phyloP scores from a whole-genome alignment of 92 coral and sea anemone genomes.

The Epizoanthus stellaris region DNA sequence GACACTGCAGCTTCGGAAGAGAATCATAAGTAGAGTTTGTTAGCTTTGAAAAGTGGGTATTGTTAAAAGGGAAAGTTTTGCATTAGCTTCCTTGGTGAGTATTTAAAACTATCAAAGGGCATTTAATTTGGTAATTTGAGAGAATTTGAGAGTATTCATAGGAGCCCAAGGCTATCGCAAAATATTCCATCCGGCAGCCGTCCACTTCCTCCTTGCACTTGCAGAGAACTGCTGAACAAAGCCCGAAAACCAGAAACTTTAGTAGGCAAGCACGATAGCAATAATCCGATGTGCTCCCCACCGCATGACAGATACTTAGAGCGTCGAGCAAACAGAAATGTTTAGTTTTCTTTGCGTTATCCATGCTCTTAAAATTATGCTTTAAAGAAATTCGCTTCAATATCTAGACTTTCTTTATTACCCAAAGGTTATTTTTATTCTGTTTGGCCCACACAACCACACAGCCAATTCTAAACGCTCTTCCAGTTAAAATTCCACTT shows the following conservation, averaged over 20 bases:
- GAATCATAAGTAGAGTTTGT: slow-evolving; percentile 42
- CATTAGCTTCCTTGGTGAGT: slow-evolving; percentile 72
- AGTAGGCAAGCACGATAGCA: neutral
- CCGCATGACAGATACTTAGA: too few relatives aligned
- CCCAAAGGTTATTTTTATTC: too few relatives aligned
- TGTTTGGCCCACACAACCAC: too few relatives aligned
- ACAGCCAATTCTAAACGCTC: too few relatives aligned
- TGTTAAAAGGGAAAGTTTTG: slow-evolving; percentile 52
- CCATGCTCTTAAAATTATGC: too few relatives aligned
- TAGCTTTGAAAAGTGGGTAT: slow-evolving; percentile 57
- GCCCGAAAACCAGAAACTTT: neutral
- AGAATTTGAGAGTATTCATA: slow-evolving; percentile 59
- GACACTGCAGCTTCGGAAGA: slow-evolving; percentile 60
- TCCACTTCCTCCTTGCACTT: slow-evolving; percentile 2
- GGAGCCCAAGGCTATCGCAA: slow-evolving; percentile 51
- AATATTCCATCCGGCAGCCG: neutral
- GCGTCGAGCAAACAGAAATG: too few relatives aligned
- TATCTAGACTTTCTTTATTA: too few relatives aligned
- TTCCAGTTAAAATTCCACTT: too few relatives aligned
- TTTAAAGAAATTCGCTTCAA: too few relatives aligned
- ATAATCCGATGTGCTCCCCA: too few relatives aligned
- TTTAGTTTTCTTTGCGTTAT: too few relatives aligned
- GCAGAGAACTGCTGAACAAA: slow-evolving; percentile 17
- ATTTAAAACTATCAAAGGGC: slow-evolving; percentile 78
- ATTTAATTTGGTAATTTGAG: slow-evolving; percentile 75